Evolutionary conservation across 2,797 vertebrate genomes (phyloP), one percentile per base, ranked within the genome.

Genomic region (Hyperoplus lanceolatus): DNA sequence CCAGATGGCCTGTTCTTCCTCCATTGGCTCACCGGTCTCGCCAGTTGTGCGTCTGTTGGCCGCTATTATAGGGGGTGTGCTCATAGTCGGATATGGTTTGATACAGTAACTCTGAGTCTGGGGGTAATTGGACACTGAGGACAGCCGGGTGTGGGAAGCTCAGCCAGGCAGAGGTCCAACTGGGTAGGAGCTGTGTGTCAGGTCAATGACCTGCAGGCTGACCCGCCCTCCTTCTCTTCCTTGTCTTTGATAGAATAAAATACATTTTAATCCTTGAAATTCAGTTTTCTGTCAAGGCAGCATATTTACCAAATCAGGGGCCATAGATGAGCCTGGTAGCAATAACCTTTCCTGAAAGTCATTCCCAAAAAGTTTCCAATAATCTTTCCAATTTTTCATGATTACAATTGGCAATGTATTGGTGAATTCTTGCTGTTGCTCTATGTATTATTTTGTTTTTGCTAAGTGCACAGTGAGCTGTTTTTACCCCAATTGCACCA

Each of bases 11-110:
- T 53, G 74, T 59, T 89, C 54, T 29, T 56, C 62, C 5, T 12
- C 60, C 18, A 83, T 81, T 89, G 87, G 87, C 67, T 84, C 61
- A 14, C 57, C 4, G 1, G 74, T 68, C 55, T 88, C 85, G 85
- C 81, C 69, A 84, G 79, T 86, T 89, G 74, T 84, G 65, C 43
- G 60, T 66, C 45, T 75, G 55, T 54, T 87, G 69, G 66, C 61
- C n/a, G 43, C 53, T 29, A 18, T 51, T 38, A n/a, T 21, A 0
- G 42, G 58, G 51, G 50, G 51, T 60, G 58, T 67, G 67, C 46
- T 51, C 56, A 75, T 54, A 41, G 67, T 51, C 42, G 29, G 66
- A 70, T 49, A 56, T 70, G 53, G 68, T 55, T 39, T 60, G 73
- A 79, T 62, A 63, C 57, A 76, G 39, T 61, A 58, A 70, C 3